Conservation (phyloP, 2,888 invertebrate genomes). For the Calameuta pallipes region DNA sequence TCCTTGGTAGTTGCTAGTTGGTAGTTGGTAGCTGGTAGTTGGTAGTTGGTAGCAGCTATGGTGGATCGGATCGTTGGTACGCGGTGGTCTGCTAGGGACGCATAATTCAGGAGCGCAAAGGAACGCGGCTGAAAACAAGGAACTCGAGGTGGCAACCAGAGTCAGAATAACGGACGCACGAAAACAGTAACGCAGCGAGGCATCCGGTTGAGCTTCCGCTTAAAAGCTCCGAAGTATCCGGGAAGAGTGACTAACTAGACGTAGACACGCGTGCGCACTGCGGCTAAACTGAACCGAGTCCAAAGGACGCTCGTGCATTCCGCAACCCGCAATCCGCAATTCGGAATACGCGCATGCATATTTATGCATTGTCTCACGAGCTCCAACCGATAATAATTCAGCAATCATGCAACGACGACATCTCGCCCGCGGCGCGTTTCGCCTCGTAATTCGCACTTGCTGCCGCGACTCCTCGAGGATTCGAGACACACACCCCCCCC, state of each 20-base stretch:
- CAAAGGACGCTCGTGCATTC: constrained; percentile 49
- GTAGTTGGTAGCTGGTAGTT: no score
- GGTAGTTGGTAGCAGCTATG: no score
- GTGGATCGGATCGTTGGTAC: no score
- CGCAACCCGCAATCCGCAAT: constrained; percentile 48
- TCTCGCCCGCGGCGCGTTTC: constrained; percentile 32
- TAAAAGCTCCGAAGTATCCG: constrained; percentile 43
- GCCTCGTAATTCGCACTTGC: constrained; percentile 16
- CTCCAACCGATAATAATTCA: constrained; percentile 54
- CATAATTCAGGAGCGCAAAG: constrained; percentile 38
- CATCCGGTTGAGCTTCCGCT: constrained; percentile 30
- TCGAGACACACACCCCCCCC: no score
- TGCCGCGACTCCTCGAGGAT: no score
- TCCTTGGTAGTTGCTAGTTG: no score
- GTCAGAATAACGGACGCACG: neutral
- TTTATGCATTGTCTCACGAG: constrained; percentile 50
- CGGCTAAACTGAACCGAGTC: constrained; percentile 20
- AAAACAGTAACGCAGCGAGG: neutral
- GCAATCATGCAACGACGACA: constrained; percentile 52
- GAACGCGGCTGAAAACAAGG: constrained; percentile 41
- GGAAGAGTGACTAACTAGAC: constrained; percentile 53
- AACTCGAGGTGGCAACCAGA: constrained; percentile 12
- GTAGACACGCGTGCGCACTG: constrained; percentile 47
- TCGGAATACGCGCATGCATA: constrained; percentile 57
- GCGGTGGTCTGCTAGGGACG: constrained; percentile 20